Conservation (phyloP, 2,888 invertebrate species). For the Phengaris alcon region DNA sequence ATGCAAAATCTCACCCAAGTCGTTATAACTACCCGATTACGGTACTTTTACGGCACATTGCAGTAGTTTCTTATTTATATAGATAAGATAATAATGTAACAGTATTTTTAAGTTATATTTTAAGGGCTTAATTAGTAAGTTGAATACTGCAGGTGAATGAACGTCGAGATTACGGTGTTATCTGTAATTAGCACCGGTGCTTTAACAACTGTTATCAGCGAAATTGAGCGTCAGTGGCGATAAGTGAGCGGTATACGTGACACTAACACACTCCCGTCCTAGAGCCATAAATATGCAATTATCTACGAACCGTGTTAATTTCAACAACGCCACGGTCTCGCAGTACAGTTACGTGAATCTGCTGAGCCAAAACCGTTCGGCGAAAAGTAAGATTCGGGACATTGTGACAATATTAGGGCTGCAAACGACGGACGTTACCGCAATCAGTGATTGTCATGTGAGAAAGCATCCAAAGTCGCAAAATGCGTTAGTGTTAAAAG, state of each 20-base stretch:
- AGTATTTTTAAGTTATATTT: neutral
- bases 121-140: neutral
- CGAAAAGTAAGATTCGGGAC: conserved; percentile 59
- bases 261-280: conserved; percentile 32
- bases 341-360: conserved; percentile 69
- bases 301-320: conserved; percentile 64
- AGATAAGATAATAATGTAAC: neutral
- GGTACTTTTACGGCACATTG: neutral
- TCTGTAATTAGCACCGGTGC: conserved; percentile 51
- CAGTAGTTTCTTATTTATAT: neutral
- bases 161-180: conserved; percentile 48
- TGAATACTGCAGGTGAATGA: conserved; percentile 49
- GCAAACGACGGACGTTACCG: conserved; percentile 55
- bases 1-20: neutral
- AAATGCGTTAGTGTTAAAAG: conserved; percentile 47
- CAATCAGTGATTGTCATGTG: conserved; percentile 36
- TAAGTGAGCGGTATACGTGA: conserved; percentile 46
- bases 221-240: conserved; percentile 50
- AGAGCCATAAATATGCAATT: conserved; percentile 56
- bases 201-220: conserved; percentile 56
- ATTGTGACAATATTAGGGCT: conserved; percentile 64
- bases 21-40: neutral
- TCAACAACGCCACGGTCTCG: conserved; percentile 60
- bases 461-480: conserved; percentile 3
- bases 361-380: conserved; percentile 57